A percentile compares a stretch with the other conserved stretches of the same genome.
Evolutionary conservation across 1,140 invertebrate species (phyloP).

Genomic region (Sarcophaga bullata): DNA sequence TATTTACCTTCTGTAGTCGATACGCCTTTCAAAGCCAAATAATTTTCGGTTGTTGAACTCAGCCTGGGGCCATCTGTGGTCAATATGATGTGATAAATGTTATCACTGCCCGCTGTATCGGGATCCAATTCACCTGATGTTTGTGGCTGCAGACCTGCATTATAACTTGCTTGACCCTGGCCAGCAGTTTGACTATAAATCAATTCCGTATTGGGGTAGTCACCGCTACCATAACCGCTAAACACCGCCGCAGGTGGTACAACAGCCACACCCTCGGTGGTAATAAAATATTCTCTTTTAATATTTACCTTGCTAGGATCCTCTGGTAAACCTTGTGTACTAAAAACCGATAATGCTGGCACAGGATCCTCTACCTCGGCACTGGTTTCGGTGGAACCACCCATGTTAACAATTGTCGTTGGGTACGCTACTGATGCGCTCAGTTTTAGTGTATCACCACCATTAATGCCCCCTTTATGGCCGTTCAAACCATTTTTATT

Average conservation of each 20-base stretch:
- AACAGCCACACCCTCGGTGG: constrained; percentile 51
- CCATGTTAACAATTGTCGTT: constrained; percentile 36
- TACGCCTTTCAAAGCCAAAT: constrained; percentile 31
- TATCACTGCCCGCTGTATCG: constrained; percentile 59
- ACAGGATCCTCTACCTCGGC: constrained; percentile 23
- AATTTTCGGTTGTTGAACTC: constrained; percentile 35
- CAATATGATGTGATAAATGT: constrained; percentile 62
- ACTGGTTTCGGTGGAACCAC: not conserved
- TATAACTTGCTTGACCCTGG: not conserved
- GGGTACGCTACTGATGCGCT: constrained; percentile 55
- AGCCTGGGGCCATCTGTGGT: constrained; percentile 58
- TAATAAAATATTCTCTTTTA: constrained; percentile 55
- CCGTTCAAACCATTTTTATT: too few species aligned
- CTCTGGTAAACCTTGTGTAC: constrained; percentile 41
- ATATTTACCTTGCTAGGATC: constrained; percentile 63
- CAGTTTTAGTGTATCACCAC: constrained; percentile 60
- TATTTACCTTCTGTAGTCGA: constrained; percentile 40
- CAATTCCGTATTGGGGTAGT: constrained; percentile 28
- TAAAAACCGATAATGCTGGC: constrained; percentile 31
- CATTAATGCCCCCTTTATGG: constrained; percentile 45
- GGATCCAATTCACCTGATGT: constrained; percentile 50
- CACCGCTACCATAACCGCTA: constrained; percentile 14
- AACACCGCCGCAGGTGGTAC: not conserved
- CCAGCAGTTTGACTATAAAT: constrained; percentile 7
- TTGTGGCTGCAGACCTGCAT: constrained; percentile 24